These are phyloP conservation scores for Phylloscopus whistleri DNA, from an alignment of 2,113 vertebrate genomes.

Conservation along the genomic window DNA sequence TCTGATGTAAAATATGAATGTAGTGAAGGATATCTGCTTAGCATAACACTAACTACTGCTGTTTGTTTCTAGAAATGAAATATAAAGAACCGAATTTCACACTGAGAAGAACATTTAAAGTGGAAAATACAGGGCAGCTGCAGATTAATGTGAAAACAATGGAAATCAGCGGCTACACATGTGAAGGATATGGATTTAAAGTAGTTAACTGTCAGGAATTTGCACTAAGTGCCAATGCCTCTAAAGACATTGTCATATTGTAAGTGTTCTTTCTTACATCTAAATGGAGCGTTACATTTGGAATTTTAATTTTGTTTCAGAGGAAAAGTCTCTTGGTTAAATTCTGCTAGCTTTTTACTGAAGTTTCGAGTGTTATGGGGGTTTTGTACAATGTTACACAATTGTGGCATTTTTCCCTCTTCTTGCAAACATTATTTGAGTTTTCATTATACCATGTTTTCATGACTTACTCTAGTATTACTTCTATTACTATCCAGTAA, in stretches of 20 bases:
- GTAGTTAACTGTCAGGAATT: slow-evolving; percentile 96
- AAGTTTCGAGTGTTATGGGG: background rate
- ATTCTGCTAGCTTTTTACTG: background rate
- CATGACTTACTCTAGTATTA: background rate
- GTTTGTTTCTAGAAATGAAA: slow-evolving; percentile 80
- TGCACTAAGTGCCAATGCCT: slow-evolving; percentile 90
- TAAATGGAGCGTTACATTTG: background rate
- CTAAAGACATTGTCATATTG: slow-evolving; percentile 95
- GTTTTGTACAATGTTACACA: background rate
- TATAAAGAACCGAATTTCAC: slow-evolving; percentile 93
- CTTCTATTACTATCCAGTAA: background rate
- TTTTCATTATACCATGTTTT: background rate
- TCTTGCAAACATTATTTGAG: background rate
- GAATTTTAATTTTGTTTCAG: background rate
- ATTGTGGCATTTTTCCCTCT: background rate
- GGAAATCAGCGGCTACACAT: slow-evolving; percentile 91
- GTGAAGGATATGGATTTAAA: slow-evolving; percentile 98
- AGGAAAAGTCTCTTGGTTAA: background rate
- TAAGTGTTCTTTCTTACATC: slow-evolving; percentile 72
- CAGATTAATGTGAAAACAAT: slow-evolving; percentile 84
- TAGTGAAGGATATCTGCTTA: background rate
- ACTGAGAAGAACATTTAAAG: slow-evolving; percentile 88
- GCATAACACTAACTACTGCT: background rate
- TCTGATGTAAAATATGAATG: background rate
- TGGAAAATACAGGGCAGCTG: slow-evolving; percentile 94